Evolutionary conservation across 2,888 invertebrate genomes (phyloP).

Genomic region (Phrixothrix hirtus): DNA sequence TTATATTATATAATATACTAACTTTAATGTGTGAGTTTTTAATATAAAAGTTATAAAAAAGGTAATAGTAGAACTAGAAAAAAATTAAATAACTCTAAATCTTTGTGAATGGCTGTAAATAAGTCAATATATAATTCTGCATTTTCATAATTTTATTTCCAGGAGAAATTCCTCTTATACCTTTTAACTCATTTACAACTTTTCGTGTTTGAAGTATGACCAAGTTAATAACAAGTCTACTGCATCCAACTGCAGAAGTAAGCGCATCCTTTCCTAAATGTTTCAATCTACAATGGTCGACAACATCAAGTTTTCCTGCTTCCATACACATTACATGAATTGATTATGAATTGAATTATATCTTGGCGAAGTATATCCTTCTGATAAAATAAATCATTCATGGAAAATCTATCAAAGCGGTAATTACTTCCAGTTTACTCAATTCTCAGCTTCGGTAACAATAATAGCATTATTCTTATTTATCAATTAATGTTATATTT

Average conservation of each 20-base stretch:
- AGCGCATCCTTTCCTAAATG: constrained; percentile 9
- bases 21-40: too few species aligned
- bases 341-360: constrained; percentile 12
- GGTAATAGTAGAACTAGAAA: too few species aligned
- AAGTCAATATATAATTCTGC: constrained; percentile 19
- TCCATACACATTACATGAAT: constrained; percentile 20
- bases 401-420: constrained; percentile 7
- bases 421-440: constrained; percentile 18
- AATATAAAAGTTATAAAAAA: too few species aligned
- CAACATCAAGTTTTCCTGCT: constrained; percentile 9
- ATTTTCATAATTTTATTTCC: constrained; percentile 17
- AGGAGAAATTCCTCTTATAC: constrained; percentile 4
- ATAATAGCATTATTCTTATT: too few species aligned
- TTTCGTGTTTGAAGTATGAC: constrained; percentile 8
- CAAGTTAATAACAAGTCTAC: constrained; percentile 21
- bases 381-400: constrained; percentile 10
- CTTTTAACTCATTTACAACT: constrained; percentile 14
- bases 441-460: too few species aligned
- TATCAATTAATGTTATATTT: too few species aligned
- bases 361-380: constrained; percentile 8
- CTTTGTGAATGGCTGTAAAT: constrained; percentile 12
- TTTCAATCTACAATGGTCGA: constrained; percentile 14
- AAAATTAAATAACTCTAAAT: neutral
- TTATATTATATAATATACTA: too few species aligned
- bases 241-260: constrained; percentile 10